Conservation (phyloP, 2,113 vertebrate species). For the Cavia aperea region DNA sequence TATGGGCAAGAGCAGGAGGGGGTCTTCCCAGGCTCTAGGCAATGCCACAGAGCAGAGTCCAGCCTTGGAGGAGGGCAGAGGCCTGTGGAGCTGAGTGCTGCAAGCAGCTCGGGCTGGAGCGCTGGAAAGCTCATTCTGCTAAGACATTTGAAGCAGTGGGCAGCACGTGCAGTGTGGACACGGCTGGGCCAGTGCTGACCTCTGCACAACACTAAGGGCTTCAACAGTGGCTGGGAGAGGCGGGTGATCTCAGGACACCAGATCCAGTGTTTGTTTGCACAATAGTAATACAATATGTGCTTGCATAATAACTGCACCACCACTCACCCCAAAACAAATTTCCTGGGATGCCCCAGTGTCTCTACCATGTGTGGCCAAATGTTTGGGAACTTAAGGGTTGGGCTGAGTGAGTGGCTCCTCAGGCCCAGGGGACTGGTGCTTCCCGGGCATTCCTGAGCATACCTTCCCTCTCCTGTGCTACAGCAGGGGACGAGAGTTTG, state of each 20-base stretch:
- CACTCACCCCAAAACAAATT: neutral
- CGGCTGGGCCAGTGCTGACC: neutral
- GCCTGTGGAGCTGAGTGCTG: neutral
- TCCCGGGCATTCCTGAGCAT: neutral
- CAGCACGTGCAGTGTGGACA: neutral
- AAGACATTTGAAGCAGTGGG: neutral
- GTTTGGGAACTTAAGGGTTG: neutral
- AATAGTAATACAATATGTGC: neutral
- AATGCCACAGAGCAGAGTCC: neutral
- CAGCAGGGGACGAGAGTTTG: neutral
- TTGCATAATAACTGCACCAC: neutral
- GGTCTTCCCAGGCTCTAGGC: neutral
- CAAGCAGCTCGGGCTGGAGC: neutral
- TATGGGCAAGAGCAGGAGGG: neutral
- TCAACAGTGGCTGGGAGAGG: neutral
- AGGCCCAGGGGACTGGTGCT: neutral
- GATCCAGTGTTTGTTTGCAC: neutral
- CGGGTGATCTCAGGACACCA: neutral
- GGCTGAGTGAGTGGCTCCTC: neutral
- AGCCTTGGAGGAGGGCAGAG: neutral
- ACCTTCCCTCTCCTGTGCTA: neutral
- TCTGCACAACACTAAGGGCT: neutral
- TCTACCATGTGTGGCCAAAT: neutral
- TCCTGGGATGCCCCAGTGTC: neutral
- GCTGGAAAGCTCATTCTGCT: neutral